Evolutionary conservation across 2,888 invertebrate species (phyloP).

Genomic region (Apotomis betuletana): DNA sequence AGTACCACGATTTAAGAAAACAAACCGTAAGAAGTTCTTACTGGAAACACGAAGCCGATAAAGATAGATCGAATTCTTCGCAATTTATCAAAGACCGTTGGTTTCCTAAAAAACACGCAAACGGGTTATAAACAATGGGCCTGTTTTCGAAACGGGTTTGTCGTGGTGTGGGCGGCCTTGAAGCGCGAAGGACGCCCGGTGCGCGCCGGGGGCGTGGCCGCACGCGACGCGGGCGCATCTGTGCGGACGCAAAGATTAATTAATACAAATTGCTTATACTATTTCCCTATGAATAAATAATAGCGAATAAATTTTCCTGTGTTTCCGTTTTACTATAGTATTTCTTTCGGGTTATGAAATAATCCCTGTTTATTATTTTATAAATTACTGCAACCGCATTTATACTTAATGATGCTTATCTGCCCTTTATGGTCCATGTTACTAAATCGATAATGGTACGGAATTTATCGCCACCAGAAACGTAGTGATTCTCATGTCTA

Average conservation of each 20-base stretch:
- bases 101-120: constrained; percentile 30
- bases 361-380: too few relatives aligned
- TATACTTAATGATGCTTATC: too few relatives aligned
- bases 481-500: too few relatives aligned
- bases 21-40: not conserved
- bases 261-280: constrained; percentile 30
- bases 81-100: constrained; percentile 28
- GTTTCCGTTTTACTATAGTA: not conserved
- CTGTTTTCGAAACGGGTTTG: constrained; percentile 59
- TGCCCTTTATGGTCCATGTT: too few relatives aligned
- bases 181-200: constrained; percentile 68
- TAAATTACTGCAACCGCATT: too few relatives aligned
- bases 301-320: not conserved
- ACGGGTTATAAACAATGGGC: constrained; percentile 41
- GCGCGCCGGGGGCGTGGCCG: constrained; percentile 60
- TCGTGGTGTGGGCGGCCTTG: constrained; percentile 75
- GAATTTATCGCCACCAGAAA: too few relatives aligned
- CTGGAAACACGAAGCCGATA: not conserved
- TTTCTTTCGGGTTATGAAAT: not conserved
- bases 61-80: not conserved
- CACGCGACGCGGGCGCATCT: constrained; percentile 52
- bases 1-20: not conserved
- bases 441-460: too few relatives aligned
- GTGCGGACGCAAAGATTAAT: constrained; percentile 46
- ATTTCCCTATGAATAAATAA: constrained; percentile 31